Evolutionary conservation across 2,113 vertebrate species (phyloP), one percentile per base, ranked within the genome.

Genomic region (Polyodon spathula): DNA sequence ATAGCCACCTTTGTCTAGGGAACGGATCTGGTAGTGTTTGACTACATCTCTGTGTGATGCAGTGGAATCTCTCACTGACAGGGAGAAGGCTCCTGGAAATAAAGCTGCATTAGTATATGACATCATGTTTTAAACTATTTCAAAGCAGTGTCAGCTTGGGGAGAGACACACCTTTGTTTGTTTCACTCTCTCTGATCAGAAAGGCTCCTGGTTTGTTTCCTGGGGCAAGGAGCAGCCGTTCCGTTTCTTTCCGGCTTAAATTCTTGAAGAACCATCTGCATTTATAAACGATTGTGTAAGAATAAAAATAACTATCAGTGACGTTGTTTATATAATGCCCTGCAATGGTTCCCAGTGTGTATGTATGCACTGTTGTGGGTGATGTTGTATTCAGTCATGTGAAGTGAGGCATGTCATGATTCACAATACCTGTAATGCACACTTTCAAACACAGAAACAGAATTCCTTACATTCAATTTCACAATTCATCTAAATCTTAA

Each of bases 11-110:
- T 82, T 84, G 5, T 95, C 93, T 70, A 95, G 70, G 51, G 75
- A 74, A 40, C 90, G 90, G 73, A 99, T 95, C 83, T 96, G 93
- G 81, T 99, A 99, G 85, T 99, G 96, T 73, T 97, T 98, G 69
- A 97, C 75, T 54, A 89, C 27, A 51, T 97, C 93, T 37, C 88
- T 89, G 0, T 82, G 76, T 0, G 82, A 1, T 0, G 65, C 52
- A 11, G 17, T 57, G 0, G 16, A 17, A 37, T 97, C 95, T 70
- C 89, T 88, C 73, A 99, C 62, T 0, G 95, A 94, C 76, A 99
- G 81, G 0, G 95, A 95, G 56, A 89, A 95, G 51, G 90, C 78
- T n/a, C 85, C 96, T 99, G 55, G 10, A 68, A 39, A 1, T 8
- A 53, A 48, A 50, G 3, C 41, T 4, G 11, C 0, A 52, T 40